Evolutionary conservation across 2,113 vertebrate species (phyloP).

Genomic region (Nothobranchius kuhntae): DNA sequence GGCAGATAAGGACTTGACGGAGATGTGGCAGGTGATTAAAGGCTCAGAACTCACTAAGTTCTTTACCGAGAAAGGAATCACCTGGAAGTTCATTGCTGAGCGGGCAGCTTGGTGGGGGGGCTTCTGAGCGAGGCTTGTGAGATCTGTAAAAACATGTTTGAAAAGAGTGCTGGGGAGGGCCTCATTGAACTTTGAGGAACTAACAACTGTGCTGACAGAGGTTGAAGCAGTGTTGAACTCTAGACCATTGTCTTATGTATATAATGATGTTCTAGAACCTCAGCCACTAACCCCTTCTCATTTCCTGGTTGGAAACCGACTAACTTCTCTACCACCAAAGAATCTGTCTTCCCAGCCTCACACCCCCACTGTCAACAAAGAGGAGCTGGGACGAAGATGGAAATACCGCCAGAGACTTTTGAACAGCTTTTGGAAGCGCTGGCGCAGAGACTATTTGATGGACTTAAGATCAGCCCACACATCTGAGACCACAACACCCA

Average conservation of each 20-base stretch:
- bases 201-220: too few relatives aligned
- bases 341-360: neutral
- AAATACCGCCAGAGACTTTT: too few relatives aligned
- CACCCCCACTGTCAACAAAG: too few relatives aligned
- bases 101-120: neutral
- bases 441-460: too few relatives aligned
- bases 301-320: neutral
- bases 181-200: neutral
- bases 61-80: neutral
- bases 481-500: too few relatives aligned
- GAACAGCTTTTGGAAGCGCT: too few relatives aligned
- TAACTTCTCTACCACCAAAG: slow-evolving; percentile 13
- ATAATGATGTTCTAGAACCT: neutral
- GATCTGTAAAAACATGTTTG: neutral
- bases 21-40: neutral
- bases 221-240: neutral
- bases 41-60: neutral
- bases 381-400: too few relatives aligned
- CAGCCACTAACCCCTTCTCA: slow-evolving; percentile 6
- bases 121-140: neutral
- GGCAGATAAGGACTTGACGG: neutral
- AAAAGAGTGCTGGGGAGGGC: neutral
- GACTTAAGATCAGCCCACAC: too few relatives aligned
- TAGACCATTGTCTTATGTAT: fast-evolving
- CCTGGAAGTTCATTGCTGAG: slow-evolving; percentile 9